Evolutionary conservation across 2,797 vertebrate species (phyloP).

Genomic region (Acestrorhynchus altus): DNA sequence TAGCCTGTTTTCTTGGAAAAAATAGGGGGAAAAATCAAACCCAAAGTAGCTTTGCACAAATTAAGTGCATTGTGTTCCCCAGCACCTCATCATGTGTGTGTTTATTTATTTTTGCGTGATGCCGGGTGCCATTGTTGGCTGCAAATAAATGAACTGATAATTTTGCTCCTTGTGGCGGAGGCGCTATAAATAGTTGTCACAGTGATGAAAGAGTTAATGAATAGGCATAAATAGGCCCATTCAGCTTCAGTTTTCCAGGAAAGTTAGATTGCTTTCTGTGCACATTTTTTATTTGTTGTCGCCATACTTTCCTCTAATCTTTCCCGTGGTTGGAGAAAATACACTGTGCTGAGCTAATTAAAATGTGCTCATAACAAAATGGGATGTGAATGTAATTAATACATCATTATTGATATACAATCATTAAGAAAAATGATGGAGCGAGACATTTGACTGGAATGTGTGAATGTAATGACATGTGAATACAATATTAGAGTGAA

Average conservation of each 20-base stretch:
- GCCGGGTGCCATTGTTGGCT: slow-evolving; percentile 71
- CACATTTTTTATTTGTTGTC: slow-evolving; percentile 30
- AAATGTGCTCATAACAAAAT: slow-evolving; percentile 60
- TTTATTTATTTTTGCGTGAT: slow-evolving; percentile 75
- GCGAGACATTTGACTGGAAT: too few relatives aligned
- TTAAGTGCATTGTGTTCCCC: slow-evolving; percentile 77
- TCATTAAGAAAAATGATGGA: too few relatives aligned
- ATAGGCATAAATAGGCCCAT: slow-evolving; percentile 64
- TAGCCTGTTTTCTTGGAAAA: slow-evolving; percentile 70
- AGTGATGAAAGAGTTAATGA: slow-evolving; percentile 75
- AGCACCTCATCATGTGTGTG: slow-evolving; percentile 72
- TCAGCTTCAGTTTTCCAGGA: slow-evolving; percentile 55
- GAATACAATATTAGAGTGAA: too few relatives aligned
- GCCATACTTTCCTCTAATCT: slow-evolving; percentile 57
- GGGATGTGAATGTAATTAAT: slow-evolving; percentile 76
- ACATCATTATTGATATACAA: slow-evolving; percentile 78
- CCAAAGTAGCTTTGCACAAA: slow-evolving; percentile 83
- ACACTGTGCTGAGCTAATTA: slow-evolving; percentile 69
- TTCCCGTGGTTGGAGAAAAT: not conserved
- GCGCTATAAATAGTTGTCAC: slow-evolving; percentile 67
- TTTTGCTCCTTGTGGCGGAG: slow-evolving; percentile 64
- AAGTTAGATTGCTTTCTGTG: slow-evolving; percentile 57
- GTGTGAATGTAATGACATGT: too few relatives aligned
- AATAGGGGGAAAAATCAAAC: slow-evolving; percentile 65
- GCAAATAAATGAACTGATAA: slow-evolving; percentile 77